phyloP scores from a whole-genome alignment of 2,888 invertebrate genomes.

The Pseudeuparius sepicola region DNA sequence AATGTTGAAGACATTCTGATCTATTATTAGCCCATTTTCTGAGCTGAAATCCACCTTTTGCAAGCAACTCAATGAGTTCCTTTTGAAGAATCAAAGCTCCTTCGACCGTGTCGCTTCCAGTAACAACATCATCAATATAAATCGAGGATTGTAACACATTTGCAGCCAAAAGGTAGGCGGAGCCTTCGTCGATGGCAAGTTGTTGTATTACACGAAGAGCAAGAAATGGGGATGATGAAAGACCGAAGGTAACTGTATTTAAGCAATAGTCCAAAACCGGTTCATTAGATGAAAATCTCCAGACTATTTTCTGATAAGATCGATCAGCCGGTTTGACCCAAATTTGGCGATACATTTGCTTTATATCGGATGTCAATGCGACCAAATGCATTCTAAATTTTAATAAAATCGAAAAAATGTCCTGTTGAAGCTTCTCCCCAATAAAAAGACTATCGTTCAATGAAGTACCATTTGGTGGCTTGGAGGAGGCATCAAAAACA shows the following conservation, averaged over 20 bases:
- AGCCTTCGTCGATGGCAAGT: background rate
- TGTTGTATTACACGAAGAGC: background rate
- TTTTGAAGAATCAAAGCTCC: slow-evolving; percentile 1
- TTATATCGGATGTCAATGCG: background rate
- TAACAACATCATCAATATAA: slow-evolving; percentile 1
- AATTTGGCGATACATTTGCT: slow-evolving; percentile 1
- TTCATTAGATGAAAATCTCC: slow-evolving; percentile 1
- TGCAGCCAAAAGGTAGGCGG: background rate
- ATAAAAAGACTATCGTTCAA: slow-evolving; percentile 1
- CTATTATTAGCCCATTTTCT: slow-evolving; percentile 1
- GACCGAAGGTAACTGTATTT: slow-evolving; percentile 2
- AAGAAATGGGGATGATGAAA: background rate
- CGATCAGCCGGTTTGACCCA: background rate
- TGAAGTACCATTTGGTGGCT: background rate
- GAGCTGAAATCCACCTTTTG: background rate
- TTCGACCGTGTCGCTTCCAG: background rate
- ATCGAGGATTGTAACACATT: background rate
- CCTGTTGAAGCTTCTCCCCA: background rate
- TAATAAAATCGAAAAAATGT: slow-evolving; percentile 1
- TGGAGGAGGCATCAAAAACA: background rate
- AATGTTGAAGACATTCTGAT: too few relatives aligned
- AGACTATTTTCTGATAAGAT: background rate
- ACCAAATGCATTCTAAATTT: background rate
- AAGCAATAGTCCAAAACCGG: background rate
- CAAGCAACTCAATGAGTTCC: background rate